phyloP scores from a whole-genome alignment of 2,113 vertebrate species.

The Collichthys lucidus region DNA sequence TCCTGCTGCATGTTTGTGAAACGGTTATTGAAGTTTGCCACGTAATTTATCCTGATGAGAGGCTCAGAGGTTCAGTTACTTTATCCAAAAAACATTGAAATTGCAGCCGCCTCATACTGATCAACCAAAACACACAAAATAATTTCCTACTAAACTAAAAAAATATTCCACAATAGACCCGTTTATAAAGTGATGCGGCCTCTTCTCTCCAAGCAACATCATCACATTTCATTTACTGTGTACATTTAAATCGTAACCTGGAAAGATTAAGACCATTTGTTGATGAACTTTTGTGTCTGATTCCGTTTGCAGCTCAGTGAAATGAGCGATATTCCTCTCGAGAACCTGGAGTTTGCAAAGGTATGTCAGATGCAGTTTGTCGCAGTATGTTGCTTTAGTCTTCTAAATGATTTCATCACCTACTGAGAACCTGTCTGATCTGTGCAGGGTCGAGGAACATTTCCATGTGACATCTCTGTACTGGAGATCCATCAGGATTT shows the following conservation, averaged over 20 bases:
- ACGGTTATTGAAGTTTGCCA: background rate
- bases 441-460: constrained; percentile 94
- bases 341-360: constrained; percentile 98
- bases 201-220: background rate
- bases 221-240: background rate
- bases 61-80: background rate
- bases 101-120: background rate
- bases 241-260: background rate
- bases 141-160: background rate
- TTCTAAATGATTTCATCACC: background rate
- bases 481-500: constrained; percentile 98
- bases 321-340: constrained; percentile 90
- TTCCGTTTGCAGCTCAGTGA: constrained; percentile 89
- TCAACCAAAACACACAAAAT: background rate
- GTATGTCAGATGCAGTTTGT: constrained; percentile 76
- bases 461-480: constrained; percentile 98
- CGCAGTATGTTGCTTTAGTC: background rate
- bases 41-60: background rate
- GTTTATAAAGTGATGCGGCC: no score
- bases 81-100: background rate
- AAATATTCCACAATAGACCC: no score
- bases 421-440: constrained; percentile 9
- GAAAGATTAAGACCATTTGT: no score
- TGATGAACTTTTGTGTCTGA: background rate
- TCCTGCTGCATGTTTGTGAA: background rate